Conservation (phyloP, 1,140 invertebrate species). For the Cheumatopsyche charites region DNA sequence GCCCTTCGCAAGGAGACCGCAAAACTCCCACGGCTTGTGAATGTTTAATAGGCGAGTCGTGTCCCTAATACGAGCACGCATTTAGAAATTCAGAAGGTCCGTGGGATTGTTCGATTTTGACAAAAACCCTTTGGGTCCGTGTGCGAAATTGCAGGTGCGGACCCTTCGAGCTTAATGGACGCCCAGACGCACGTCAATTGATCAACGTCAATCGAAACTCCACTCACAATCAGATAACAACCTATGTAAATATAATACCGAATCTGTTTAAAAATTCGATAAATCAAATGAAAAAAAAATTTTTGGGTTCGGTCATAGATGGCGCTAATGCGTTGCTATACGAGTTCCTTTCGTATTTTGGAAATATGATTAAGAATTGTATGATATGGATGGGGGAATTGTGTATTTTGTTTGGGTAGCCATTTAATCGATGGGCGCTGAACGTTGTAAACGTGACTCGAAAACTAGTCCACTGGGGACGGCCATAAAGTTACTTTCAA, state of each 20-base stretch:
- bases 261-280: not conserved
- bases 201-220: constrained; percentile 8
- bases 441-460: not conserved
- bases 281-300: not conserved
- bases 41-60: too few species aligned
- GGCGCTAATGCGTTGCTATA: not conserved
- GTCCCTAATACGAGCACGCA: too few species aligned
- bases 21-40: too few species aligned
- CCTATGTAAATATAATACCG: not conserved
- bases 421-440: not conserved
- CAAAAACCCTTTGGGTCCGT: not conserved
- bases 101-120: not conserved
- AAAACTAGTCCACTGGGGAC: constrained; percentile 1
- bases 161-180: constrained; percentile 12
- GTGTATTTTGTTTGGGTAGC: not conserved
- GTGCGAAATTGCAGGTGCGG: constrained; percentile 13
- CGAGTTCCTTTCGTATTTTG: not conserved
- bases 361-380: not conserved
- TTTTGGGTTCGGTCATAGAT: too few species aligned
- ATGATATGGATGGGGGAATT: not conserved
- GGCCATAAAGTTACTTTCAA: constrained; percentile 2
- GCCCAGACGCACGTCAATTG: constrained; percentile 15
- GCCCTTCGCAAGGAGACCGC: too few species aligned
- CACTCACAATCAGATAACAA: not conserved
- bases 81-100: too few species aligned